Conservation (phyloP, 2,797 vertebrate genomes). For the Coilia nasus region DNA sequence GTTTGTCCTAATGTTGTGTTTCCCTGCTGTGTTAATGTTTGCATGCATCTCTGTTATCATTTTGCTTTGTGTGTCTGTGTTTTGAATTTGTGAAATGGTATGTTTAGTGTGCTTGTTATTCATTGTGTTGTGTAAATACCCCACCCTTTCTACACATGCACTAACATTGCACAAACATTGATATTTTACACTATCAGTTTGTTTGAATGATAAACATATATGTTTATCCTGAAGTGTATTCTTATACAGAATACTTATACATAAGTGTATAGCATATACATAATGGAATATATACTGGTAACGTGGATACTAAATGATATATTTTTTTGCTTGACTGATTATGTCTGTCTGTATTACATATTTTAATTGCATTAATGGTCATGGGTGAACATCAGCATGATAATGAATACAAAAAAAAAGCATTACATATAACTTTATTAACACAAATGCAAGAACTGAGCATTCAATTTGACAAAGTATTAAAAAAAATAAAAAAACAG, state of each 20-base stretch:
- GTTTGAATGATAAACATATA: background rate
- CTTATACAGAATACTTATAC: too few species aligned
- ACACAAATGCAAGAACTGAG: background rate
- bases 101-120: too few species aligned
- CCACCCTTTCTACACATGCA: too few species aligned
- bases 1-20: too few species aligned
- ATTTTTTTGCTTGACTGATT: background rate
- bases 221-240: too few species aligned
- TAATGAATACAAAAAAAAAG: background rate
- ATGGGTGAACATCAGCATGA: background rate
- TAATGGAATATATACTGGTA: background rate
- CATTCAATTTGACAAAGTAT: background rate
- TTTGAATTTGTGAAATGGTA: too few species aligned
- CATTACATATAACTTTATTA: background rate
- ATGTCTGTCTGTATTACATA: background rate
- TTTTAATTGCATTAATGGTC: conserved; percentile 3
- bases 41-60: too few species aligned
- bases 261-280: background rate
- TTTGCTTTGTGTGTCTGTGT: too few species aligned
- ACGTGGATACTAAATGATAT: background rate
- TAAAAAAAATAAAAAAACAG: background rate
- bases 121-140: too few species aligned
- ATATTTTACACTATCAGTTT: too few species aligned
- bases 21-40: too few species aligned
- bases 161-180: too few species aligned